Percentiles rank a stretch among this genome's conserved stretches.
Evolutionary conservation across 2,888 invertebrate genomes (phyloP).

Genomic region (Rhopalosiphum nymphaeae): DNA sequence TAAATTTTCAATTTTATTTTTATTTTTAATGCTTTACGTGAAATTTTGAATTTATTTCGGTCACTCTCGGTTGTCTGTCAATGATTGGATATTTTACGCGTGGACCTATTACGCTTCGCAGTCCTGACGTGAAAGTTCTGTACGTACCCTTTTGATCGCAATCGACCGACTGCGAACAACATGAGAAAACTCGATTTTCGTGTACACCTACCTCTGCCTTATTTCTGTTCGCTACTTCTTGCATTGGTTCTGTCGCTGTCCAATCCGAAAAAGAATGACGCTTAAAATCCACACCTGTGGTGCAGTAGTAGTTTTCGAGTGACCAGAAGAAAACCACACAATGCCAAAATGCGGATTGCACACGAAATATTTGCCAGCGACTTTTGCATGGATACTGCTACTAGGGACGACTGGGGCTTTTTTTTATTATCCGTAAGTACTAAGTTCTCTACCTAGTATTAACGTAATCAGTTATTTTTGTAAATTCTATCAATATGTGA

Average conservation of each 20-base stretch:
- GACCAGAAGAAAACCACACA: conserved; percentile 67
- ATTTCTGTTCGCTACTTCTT: conserved; percentile 29
- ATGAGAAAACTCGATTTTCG: conserved; percentile 34
- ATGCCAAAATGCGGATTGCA: conserved; percentile 98
- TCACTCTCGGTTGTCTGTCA: not conserved
- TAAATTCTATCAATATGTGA: not conserved
- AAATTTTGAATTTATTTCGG: conserved; percentile 51
- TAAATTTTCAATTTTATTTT: conserved; percentile 47
- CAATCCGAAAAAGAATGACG: conserved; percentile 3
- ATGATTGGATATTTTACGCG: not conserved
- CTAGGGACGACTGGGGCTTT: conserved; percentile 93
- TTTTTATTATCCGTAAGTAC: conserved; percentile 97
- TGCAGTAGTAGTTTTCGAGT: conserved; percentile 50
- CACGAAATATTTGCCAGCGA: conserved; percentile 97
- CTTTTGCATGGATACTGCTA: conserved; percentile 97
- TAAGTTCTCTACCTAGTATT: conserved; percentile 76
- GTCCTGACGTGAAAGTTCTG: not conserved
- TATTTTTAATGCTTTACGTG: conserved; percentile 1
- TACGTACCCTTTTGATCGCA: not conserved
- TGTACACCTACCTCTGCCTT: not conserved
- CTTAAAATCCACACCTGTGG: conserved; percentile 8
- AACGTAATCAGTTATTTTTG: not conserved
- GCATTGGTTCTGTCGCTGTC: not conserved
- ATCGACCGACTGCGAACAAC: not conserved
- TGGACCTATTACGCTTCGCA: not conserved